phyloP scores from a whole-genome alignment of 2,797 vertebrate species.

The Tarsius wallacei region DNA sequence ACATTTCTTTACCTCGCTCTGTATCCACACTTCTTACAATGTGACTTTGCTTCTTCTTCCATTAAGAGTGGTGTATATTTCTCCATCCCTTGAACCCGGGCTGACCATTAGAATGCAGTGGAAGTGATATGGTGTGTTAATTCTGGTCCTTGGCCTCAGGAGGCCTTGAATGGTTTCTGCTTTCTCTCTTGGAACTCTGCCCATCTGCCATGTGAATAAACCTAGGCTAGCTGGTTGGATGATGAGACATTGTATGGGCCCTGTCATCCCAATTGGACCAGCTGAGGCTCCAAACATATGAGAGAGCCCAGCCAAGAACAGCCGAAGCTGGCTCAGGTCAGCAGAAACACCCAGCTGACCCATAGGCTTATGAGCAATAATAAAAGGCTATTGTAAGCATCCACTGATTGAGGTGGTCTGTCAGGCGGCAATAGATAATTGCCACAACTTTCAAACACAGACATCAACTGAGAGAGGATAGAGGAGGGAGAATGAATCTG shows the following conservation, averaged over 20 bases:
- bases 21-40: background rate
- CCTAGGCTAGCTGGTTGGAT: background rate
- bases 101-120: constrained; percentile 1
- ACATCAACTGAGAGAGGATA: background rate
- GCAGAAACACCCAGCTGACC: background rate
- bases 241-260: background rate
- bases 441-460: background rate
- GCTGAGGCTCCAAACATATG: background rate
- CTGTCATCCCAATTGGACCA: background rate
- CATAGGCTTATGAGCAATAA: background rate
- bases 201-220: background rate
- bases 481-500: background rate
- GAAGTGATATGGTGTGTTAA: background rate
- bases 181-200: constrained; percentile 36
- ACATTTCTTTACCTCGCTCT: background rate
- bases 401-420: background rate
- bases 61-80: background rate
- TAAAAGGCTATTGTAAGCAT: background rate
- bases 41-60: constrained; percentile 2
- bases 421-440: background rate
- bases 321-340: background rate
- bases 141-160: background rate
- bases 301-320: background rate
- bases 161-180: background rate
- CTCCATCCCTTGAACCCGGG: background rate